A percentile compares a stretch with the other conserved stretches of the same genome.
Evolutionary conservation across 53 echinoderm and acorn worm species (phyloP).

Genomic region (Paracentrotus lividus): DNA sequence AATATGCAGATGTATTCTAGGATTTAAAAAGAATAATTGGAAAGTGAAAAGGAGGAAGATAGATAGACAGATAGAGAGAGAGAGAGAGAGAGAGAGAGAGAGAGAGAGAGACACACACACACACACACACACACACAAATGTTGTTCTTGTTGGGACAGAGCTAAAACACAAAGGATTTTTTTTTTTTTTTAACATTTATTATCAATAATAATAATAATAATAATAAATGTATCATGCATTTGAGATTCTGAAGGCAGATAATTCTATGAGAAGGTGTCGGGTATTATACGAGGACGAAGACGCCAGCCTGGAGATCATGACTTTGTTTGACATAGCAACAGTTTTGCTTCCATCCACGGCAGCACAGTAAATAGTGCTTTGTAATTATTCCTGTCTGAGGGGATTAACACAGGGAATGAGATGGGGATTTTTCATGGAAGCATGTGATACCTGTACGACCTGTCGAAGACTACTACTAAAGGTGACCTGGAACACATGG

Average conservation of each 20-base stretch:
- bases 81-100: conserved; percentile 11
- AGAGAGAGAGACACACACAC: conserved; percentile 1
- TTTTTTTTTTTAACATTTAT: too few species aligned
- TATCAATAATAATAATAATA: too few species aligned
- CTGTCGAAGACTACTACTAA: not conserved
- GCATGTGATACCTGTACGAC: not conserved
- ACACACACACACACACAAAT: too few species aligned
- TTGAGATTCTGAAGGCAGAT: too few species aligned
- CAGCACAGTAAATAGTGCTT: not conserved
- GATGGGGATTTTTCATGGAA: not conserved
- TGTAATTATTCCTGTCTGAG: not conserved
- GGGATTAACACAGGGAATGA: not conserved
- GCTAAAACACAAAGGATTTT: too few species aligned
- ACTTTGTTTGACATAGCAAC: too few species aligned
- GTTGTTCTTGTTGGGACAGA: too few species aligned
- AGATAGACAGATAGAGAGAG: not conserved
- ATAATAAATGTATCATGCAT: too few species aligned
- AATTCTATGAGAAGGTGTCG: too few species aligned
- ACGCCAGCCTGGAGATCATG: too few species aligned
- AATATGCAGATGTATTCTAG: too few species aligned
- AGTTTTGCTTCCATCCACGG: not conserved
- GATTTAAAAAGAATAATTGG: not conserved
- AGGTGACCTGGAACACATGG: not conserved
- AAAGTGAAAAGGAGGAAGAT: not conserved
- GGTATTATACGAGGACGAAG: too few species aligned